Evolutionary conservation across 2,888 invertebrate genomes (phyloP), one percentile per base, ranked within the genome.

Genomic region (Eristalis arbustorum): DNA sequence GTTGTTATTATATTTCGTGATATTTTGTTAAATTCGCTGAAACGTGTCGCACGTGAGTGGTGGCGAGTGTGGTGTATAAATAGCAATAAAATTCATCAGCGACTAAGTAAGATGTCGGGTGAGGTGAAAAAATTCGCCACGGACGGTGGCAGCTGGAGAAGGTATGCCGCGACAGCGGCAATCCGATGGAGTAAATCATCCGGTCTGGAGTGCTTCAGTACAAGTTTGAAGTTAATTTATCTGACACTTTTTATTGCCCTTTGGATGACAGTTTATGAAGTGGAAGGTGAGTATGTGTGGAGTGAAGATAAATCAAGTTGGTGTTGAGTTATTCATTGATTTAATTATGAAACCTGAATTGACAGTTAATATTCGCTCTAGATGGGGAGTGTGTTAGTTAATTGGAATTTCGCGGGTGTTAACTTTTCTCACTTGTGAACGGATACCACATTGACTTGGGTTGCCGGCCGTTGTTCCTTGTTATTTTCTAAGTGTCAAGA

Each of bases 241-340:
- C 89, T 91, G 90, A 90, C 91, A 89, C 89, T 92, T 89, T 91
- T 92, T 90, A 91, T 92, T 89, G 90, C 90, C 85, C 89, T 91
- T 89, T 89, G 91, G 88, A 89, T 91, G 89, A 90, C 90, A 88
- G 89, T 90, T 80, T 90, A 90, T 78, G 89, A 89, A 82, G 90
- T 90, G 82, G 90, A 91, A 90, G 92, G 92, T 92, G 89, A 91
- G 92, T 89, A 42, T 66, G 67, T n/a, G 40, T 11, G 25, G 6
- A 8, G 13, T 25, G 25, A 37, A 13, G n/a, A 18, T 40, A 56
- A 11, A 40, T 56, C 25, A 66, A n/a, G 40, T 40, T 14, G 63
- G 63, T 74, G 82, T 42, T 82, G 85, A 82, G 69, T 78, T 74
- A 87, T 82, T 76, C 62, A 75, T 83, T 78, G 57, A 72, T 83